Percentiles rank a stretch among this genome's conserved stretches.
Evolutionary conservation across 2,888 invertebrate species (phyloP).

Genomic region (Eupithecia subfuscata): DNA sequence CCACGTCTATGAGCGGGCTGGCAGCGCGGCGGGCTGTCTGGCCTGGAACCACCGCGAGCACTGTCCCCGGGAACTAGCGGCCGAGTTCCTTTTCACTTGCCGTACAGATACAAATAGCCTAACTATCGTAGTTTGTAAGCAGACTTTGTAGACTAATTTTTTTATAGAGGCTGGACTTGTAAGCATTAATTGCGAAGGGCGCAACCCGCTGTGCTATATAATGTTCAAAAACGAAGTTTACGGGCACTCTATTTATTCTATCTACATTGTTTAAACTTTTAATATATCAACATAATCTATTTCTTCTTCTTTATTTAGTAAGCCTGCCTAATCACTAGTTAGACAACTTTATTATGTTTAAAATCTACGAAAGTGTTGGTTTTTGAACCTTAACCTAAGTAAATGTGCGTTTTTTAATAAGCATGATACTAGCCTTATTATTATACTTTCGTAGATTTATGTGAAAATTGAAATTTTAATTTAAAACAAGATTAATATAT

Average conservation of each 20-base stretch:
- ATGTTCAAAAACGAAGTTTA: background rate
- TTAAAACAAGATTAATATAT: background rate
- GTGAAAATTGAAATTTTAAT: background rate
- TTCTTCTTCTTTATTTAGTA: background rate
- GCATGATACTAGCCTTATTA: background rate
- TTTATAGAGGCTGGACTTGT: background rate
- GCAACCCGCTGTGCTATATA: background rate
- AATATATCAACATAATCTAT: background rate
- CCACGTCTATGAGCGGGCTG: constrained; percentile 88
- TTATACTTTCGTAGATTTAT: background rate
- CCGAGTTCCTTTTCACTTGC: constrained; percentile 47
- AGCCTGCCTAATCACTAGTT: background rate
- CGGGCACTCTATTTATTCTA: no score
- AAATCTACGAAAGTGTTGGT: background rate
- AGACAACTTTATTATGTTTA: background rate
- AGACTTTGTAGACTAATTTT: background rate
- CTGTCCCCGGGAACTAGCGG: constrained; percentile 53
- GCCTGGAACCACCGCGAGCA: constrained; percentile 78
- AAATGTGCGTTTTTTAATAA: background rate
- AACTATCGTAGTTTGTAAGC: background rate
- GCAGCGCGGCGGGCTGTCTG: constrained; percentile 86
- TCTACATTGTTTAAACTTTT: background rate
- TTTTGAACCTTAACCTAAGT: background rate
- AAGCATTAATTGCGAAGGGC: background rate
- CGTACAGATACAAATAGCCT: constrained; percentile 22